These are phyloP conservation scores for Rhineura floridana DNA, from an alignment of 2,113 vertebrate species.

Conservation along the genomic window DNA sequence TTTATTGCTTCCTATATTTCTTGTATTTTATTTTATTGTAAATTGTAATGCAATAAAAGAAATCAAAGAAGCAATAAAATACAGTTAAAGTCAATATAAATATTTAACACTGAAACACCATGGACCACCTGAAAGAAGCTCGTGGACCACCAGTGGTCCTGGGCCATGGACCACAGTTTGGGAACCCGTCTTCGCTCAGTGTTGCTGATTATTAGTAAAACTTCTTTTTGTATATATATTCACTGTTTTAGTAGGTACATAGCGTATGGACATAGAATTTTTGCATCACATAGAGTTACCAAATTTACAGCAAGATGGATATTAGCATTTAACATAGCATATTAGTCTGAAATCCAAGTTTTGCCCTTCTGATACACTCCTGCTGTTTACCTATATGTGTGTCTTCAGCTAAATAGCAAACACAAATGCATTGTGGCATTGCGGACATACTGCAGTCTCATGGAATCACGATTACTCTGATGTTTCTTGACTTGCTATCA, in stretches of 20 bases:
- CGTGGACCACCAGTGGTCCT: no score
- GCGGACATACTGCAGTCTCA: conserved; percentile 40
- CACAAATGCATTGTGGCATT: conserved; percentile 55
- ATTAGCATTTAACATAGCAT: conserved; percentile 27
- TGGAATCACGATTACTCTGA: conserved; percentile 52
- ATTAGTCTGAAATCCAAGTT: conserved; percentile 43
- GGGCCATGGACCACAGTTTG: no score
- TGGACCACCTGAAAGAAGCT: no score
- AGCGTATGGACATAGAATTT: background rate
- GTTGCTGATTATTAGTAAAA: background rate
- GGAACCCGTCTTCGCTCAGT: no score
- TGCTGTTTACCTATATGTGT: conserved; percentile 30
- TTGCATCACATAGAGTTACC: conserved; percentile 4
- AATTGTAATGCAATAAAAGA: no score
- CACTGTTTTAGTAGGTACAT: background rate
- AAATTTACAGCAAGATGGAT: background rate
- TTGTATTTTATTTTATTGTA: no score
- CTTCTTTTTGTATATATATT: background rate
- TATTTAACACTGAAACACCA: no score
- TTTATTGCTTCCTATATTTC: no score
- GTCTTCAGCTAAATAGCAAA: conserved; percentile 26
- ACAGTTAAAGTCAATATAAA: no score
- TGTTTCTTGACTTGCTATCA: conserved; percentile 41
- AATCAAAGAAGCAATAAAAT: no score
- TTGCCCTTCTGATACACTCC: conserved; percentile 22